A percentile compares a stretch with the other conserved stretches of the same genome.
Conservation (phyloP, 2,797 vertebrate species). For the Urosaurus nigricauda region DNA sequence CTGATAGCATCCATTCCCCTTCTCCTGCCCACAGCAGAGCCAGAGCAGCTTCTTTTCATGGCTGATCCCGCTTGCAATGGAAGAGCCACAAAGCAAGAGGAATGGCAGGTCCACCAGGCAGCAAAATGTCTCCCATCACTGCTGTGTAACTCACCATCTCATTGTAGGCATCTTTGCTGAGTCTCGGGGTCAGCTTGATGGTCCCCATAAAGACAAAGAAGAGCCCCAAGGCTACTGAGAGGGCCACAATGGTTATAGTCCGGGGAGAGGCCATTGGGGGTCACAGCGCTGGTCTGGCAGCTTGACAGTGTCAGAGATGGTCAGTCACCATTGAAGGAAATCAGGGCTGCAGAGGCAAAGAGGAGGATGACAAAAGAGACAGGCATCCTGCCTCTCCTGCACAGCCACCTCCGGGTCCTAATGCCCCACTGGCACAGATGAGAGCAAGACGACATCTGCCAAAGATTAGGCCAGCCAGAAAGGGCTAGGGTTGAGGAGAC, state of each 20-base stretch:
- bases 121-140: neutral
- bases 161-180: constrained; percentile 96
- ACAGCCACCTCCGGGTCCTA: constrained; percentile 79
- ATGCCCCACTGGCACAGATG: constrained; percentile 53
- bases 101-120: neutral
- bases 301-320: constrained; percentile 52
- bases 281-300: constrained; percentile 60
- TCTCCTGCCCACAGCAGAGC: neutral
- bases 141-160: constrained; percentile 92
- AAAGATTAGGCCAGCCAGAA: fast-evolving
- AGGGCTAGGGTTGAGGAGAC: neutral
- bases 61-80: constrained; percentile 27
- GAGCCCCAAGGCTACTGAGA: constrained; percentile 93
- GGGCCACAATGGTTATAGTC: constrained; percentile 94
- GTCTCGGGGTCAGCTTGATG: constrained; percentile 94
- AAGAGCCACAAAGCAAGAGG: neutral
- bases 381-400: constrained; percentile 67
- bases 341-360: constrained; percentile 68
- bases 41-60: neutral
- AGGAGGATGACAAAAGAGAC: constrained; percentile 56
- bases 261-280: constrained; percentile 91
- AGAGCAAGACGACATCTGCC: neutral
- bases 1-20: neutral
- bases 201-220: constrained; percentile 99
- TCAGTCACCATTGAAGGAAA: constrained; percentile 71